These are phyloP conservation scores for Ursus arctos DNA, from an alignment of 2,113 vertebrate genomes.

Conservation along the genomic window DNA sequence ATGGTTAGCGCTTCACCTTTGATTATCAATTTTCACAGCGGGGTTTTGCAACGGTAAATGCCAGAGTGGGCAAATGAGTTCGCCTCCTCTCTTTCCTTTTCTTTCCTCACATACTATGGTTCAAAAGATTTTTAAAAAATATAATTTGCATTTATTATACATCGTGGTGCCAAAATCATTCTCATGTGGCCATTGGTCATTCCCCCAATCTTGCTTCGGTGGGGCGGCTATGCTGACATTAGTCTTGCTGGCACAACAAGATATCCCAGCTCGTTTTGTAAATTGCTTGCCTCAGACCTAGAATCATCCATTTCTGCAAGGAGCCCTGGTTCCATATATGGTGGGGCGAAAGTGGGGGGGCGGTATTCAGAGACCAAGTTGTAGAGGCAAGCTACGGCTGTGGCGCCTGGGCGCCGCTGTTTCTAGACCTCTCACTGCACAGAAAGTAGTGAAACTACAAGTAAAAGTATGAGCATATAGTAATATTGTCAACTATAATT, in stretches of 20 bases:
- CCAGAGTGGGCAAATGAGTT: background rate
- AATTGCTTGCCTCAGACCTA: background rate
- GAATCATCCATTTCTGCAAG: background rate
- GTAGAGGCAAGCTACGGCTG: accelerated
- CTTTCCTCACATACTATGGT: background rate
- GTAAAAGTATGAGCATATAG: background rate
- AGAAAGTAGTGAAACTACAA: background rate
- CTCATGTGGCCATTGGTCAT: background rate
- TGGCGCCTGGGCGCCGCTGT: background rate
- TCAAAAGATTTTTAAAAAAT: background rate
- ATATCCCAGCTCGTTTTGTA: background rate
- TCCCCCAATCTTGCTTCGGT: background rate
- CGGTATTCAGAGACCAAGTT: background rate
- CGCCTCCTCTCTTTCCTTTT: background rate
- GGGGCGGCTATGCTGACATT: background rate
- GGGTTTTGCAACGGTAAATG: background rate
- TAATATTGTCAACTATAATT: background rate
- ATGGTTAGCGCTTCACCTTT: background rate
- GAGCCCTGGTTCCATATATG: no score
- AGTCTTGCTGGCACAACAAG: background rate
- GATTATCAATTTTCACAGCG: background rate
- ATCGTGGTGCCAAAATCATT: background rate
- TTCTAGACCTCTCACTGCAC: background rate
- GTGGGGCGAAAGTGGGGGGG: no score
- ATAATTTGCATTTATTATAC: background rate